A percentile compares a stretch with the other conserved stretches of the same genome.
Evolutionary conservation across 1,140 invertebrate species (phyloP).

Genomic region (Scaptodrosophila lebanonensis): DNA sequence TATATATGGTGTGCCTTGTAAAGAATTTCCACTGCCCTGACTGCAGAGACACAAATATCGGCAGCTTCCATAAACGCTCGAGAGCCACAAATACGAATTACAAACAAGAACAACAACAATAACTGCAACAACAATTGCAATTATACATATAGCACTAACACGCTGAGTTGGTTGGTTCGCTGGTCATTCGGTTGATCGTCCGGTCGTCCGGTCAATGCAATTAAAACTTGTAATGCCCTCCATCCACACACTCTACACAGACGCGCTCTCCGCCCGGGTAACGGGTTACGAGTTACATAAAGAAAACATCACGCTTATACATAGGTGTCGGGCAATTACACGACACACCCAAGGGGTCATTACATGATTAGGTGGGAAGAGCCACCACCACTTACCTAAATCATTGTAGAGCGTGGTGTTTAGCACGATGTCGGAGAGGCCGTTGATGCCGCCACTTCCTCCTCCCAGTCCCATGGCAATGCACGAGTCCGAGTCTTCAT

Average conservation of each 20-base stretch:
- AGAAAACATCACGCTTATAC: no score
- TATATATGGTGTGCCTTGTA: no score
- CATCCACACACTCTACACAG: constrained; percentile 31
- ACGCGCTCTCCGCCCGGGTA: neutral
- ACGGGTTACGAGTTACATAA: neutral
- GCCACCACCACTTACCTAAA: constrained; percentile 62
- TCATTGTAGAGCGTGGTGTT: constrained; percentile 74
- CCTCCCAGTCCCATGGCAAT: no score
- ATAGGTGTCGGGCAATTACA: constrained; percentile 1
- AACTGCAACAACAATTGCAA: constrained; percentile 30
- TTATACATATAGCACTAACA: no score
- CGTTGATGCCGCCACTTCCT: constrained; percentile 40
- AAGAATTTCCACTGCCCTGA: neutral
- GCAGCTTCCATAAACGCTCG: constrained; percentile 56
- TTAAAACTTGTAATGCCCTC: constrained; percentile 36
- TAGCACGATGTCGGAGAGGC: constrained; percentile 62
- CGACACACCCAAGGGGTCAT: neutral
- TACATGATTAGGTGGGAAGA: no score
- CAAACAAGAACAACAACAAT: constrained; percentile 24
- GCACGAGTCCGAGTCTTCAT: constrained; percentile 70
- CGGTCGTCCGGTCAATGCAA: constrained; percentile 63
- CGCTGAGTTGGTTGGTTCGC: constrained; percentile 27
- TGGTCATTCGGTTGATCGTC: no score
- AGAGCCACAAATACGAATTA: constrained; percentile 24
- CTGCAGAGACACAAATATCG: constrained; percentile 14